A percentile compares a stretch with the other conserved stretches of the same genome.
These are phyloP conservation scores for Silurus glanis DNA, from an alignment of 2,113 vertebrate species.

Conservation along the genomic window DNA sequence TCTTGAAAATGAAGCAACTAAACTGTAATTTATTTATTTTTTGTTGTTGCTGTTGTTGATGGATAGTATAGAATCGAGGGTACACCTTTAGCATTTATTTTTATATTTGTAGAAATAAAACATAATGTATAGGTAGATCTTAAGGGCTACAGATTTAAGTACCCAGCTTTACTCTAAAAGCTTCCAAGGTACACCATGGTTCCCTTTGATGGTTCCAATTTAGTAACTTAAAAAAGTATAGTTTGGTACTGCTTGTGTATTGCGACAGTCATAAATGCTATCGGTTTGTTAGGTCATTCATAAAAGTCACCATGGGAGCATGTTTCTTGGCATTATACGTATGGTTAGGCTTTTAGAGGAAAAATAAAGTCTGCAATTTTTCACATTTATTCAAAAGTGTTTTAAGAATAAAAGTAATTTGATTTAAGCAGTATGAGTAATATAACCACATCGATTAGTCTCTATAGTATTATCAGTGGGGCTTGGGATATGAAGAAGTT, in stretches of 20 bases:
- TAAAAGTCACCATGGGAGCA: not conserved
- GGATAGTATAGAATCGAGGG: not conserved
- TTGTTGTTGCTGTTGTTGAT: not conserved
- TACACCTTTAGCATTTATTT: not conserved
- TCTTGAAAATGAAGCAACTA: not conserved
- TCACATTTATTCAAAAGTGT: not conserved
- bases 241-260: not conserved
- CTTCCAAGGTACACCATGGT: not conserved
- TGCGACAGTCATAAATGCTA: not conserved
- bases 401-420: not conserved
- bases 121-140: not conserved
- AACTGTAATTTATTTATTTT: not conserved
- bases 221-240: not conserved
- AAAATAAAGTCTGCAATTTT: not conserved
- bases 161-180: not conserved
- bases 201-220: not conserved
- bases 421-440: not conserved
- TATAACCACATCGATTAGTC: not conserved
- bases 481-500: not conserved
- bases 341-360: not conserved
- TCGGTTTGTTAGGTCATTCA: not conserved
- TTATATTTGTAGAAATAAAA: not conserved
- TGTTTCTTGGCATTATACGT: not conserved
- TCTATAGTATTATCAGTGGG: not conserved
- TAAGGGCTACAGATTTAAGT: not conserved